Conservation (phyloP, 2,888 invertebrate genomes). For the Shargacucullia verbasci region DNA sequence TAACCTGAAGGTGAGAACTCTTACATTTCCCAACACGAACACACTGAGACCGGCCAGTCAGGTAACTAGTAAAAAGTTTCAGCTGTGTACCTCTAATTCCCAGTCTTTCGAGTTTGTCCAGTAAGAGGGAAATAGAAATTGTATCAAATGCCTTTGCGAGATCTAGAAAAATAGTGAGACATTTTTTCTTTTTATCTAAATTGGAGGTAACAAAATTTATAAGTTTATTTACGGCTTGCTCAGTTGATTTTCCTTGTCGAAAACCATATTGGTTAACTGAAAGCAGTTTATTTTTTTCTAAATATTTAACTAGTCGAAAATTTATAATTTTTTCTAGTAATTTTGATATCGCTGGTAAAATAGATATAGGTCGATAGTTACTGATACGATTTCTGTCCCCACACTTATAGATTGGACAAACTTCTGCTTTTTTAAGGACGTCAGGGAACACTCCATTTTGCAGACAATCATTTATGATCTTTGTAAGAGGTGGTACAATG, state of each 20-base stretch:
- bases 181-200: no score
- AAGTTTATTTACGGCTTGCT: background rate
- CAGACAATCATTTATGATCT: constrained; percentile 5
- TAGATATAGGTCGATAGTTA: no score
- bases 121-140: constrained; percentile 7
- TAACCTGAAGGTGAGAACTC: no score
- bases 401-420: background rate
- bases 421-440: background rate
- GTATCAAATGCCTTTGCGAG: constrained; percentile 16
- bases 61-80: no score
- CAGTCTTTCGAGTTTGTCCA: constrained; percentile 10
- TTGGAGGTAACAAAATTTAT: no score
- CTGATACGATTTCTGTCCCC: background rate
- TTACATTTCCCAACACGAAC: no score
- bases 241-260: background rate
- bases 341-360: background rate
- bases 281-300: no score
- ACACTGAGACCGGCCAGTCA: no score
- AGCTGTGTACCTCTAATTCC: no score
- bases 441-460: constrained; percentile 9
- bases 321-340: background rate
- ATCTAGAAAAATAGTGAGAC: constrained; percentile 6
- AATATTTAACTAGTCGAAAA: no score
- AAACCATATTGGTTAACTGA: no score
- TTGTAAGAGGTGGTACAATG: constrained; percentile 8